Conservation (phyloP, 2,797 vertebrate genomes). For the Melanotaenia nigrans region DNA sequence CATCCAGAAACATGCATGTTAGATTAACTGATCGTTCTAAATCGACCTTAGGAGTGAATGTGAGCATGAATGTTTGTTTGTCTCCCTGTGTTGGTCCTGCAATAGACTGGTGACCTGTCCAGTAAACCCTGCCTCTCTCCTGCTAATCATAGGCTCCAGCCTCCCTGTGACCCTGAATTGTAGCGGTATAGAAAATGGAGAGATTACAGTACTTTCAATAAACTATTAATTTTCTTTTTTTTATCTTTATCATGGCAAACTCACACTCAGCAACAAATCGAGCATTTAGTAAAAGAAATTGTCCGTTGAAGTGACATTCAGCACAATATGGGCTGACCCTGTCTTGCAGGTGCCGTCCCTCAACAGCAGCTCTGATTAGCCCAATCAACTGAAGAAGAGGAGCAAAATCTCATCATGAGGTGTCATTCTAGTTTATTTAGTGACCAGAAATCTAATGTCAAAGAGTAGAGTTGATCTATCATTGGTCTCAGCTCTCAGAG, state of each 20-base stretch:
- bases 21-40: too few species aligned
- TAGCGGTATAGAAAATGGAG: too few species aligned
- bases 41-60: too few species aligned
- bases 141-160: too few species aligned
- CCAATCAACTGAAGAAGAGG: conserved; percentile 16
- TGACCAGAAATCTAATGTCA: conserved; percentile 7
- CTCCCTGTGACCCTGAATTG: too few species aligned
- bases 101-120: too few species aligned
- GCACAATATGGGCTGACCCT: not conserved
- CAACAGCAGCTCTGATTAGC: not conserved
- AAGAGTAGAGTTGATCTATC: conserved; percentile 46
- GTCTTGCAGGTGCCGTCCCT: conserved; percentile 6
- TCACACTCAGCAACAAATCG: not conserved
- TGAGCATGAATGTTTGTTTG: too few species aligned
- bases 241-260: not conserved
- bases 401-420: conserved; percentile 13
- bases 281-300: conserved; percentile 6
- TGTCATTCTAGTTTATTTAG: conserved; percentile 53
- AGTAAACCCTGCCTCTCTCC: too few species aligned
- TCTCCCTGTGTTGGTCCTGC: too few species aligned
- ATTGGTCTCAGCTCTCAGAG: conserved; percentile 25
- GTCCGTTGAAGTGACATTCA: not conserved
- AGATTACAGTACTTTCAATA: conserved; percentile 9
- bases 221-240: not conserved
- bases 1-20: too few species aligned